Evolutionary conservation across 2,797 vertebrate species (phyloP), one percentile per base, ranked within the genome.

Genomic region (Neoniphon sammara): DNA sequence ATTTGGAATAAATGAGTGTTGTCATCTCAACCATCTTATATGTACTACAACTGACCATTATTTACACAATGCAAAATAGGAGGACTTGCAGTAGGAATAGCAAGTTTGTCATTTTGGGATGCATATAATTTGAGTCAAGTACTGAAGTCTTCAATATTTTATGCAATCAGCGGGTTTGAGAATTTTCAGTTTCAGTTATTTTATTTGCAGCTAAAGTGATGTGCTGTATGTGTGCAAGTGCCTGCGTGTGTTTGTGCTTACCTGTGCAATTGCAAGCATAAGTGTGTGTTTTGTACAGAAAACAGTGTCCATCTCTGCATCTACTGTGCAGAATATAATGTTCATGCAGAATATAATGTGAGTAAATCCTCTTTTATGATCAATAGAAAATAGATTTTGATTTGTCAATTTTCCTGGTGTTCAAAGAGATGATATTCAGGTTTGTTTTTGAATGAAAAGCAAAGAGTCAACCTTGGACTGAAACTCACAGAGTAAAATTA

Each of bases 1-100:
- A 59, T 77, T 87, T 61, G 77, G 82, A 88, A 83, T 88, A 88
- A 91, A 82, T 73, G 77, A 81, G 78, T 85, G 86, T 85, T 88
- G 85, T 88, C 85, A 21, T 44, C 64, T 76, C 78, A 79, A 80
- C 82, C 75, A 73, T 81, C 73, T 36, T 52, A 54, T 60, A 58
- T 39, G 47, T 66, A 85, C 88, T 83, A 60, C 66, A 31, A 2
- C 50, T 87, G 86, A 78, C 74, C 66, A 73, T 83, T 57, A 84
- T 87, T 89, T 83, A 88, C 88, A 79, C 30, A 10, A 72, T 59
- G 77, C 62, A 60, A 78, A 85, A 30, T 66, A 79, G 75, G 70
- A 83, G 71, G 56, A 58, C 68, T 31, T 55, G 56, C 80, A 66
- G 75, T 61, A 6, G 31, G 31, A 34, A 3, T 34, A 80, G 86